These are phyloP conservation scores for Crossaster papposus DNA, from an alignment of 53 echinoderm and acorn worm species.

Conservation along the genomic window DNA sequence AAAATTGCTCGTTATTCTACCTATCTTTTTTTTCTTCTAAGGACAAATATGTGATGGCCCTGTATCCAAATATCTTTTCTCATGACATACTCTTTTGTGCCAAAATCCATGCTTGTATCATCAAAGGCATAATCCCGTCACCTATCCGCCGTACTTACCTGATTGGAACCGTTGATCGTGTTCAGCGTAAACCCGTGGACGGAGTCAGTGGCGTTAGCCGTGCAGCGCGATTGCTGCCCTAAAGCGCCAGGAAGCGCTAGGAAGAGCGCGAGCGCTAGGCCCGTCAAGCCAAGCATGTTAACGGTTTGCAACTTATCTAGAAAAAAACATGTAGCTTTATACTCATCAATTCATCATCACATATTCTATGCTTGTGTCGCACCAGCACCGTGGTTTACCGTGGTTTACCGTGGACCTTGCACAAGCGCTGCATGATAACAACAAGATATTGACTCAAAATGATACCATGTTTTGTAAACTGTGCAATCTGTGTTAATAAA, in stretches of 20 bases:
- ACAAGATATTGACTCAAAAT: background rate
- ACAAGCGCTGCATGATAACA: background rate
- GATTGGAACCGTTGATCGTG: slow-evolving; percentile 35
- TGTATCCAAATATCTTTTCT: too few species aligned
- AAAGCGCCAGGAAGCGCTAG: background rate
- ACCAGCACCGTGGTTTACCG: too few species aligned
- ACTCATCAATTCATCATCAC: too few species aligned
- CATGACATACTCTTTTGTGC: too few species aligned
- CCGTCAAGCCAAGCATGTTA: background rate
- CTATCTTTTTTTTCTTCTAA: too few species aligned
- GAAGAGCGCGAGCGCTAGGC: background rate
- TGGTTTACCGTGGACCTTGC: background rate
- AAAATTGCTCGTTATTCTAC: too few species aligned
- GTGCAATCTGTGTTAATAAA: background rate
- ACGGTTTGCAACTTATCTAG: background rate
- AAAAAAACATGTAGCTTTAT: background rate
- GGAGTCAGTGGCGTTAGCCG: slow-evolving; percentile 24
- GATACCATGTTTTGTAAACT: background rate
- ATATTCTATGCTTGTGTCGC: too few species aligned
- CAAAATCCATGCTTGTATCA: too few species aligned
- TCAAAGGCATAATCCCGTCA: too few species aligned
- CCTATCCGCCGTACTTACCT: too few species aligned
- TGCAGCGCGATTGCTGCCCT: slow-evolving; percentile 43
- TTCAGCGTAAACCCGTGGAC: slow-evolving; percentile 55
- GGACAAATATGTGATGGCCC: too few species aligned